Evolutionary conservation across 2,888 invertebrate species (phyloP), one percentile per base, ranked within the genome.

Genomic region (Operophtera brumata): DNA sequence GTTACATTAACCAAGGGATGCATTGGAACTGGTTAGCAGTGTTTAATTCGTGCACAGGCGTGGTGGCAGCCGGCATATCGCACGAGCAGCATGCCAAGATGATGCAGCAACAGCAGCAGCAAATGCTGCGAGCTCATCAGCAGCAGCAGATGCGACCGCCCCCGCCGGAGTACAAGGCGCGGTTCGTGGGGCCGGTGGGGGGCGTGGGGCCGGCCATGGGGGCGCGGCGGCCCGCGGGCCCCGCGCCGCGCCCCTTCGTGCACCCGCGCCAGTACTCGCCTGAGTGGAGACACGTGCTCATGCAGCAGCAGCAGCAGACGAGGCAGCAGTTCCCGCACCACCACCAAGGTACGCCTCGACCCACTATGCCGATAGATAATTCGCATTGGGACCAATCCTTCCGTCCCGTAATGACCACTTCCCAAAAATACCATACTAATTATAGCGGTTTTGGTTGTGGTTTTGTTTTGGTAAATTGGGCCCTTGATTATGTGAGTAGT

Each of bases 121-220:
- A 94, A 71, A 91, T 92, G 89, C 66, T 92, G 64, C 83, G 92
- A 25, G 91, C 91, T 10, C 92, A 93, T 66, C 91, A 90, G 67
- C 91, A 90, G 62, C 85, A 86, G 59, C 86, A 86, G 68, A 83
- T 84, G 86, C 91, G 95, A 47, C 95, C 96, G 26, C 96, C 96
- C 14, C 96, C 96, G 37, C 96, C 96, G 1, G 96, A 96, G 80
- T 96, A 96, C 84, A 96, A 96, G 82, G 93, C 94, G 72, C 92
- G 90, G 67, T 94, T 86, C 84, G 91, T 79, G 77, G 82, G 84
- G 71, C 60, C 60, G 13, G 58, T 45, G 34, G 77, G 57, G 14
- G 73, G 91, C 7, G 59, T 47, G 47, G 77, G 56, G 8, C 72
- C 91, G 26, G 55, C 73, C 68, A 49, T 75, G 65, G 50, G 66